Base-by-base conservation (phyloP, 2,888 invertebrate genomes). In the Saturnia pavonia region DNA sequence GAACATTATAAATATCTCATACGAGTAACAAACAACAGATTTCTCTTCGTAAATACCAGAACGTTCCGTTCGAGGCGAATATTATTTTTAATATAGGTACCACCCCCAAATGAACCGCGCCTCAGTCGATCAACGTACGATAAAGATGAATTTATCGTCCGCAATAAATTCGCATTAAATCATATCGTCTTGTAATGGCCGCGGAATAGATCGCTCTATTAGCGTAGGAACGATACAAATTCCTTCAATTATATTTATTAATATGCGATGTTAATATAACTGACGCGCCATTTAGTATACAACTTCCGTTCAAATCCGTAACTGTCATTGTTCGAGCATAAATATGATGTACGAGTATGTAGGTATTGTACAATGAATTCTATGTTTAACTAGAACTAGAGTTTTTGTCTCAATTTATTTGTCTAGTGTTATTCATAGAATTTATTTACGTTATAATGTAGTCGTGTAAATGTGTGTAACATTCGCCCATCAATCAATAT, bases 151-250 rank as follows among this genome's bases (percentile, higher is more conserved):
- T 57, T 60, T 72, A 70, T 72, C 68, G 70, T 67, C 66, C 57
- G 70, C 72, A 69, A 72, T 72, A 70, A 66, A 72, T 72, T 70
- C 54, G 71, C 71, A 51, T 71, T 72, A 57, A 72, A 70, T 70
- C 57, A 68, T 72, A 68, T 60, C 69, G 14, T 67, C 27, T 60
- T 3, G 19, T 19, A 54, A 65, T 68, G 16, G 65, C 12, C 12
- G 7, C 16, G 65, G 40, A 40, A 65, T 65, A 40, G 65, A 65
- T 65, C 34, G 65, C 19, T 34, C 65, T 65, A 65, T 65, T 65
- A 65, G 40, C n/a, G n/a, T 40, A 65, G 40, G 65, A 65, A 65
- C 11, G 40, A n/a, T 40, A 65, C n/a, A 65, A 65, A 65, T 65
- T 40, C 65, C 65, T 40, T 65, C 65, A 65, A 65, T 65, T 65